Percentiles rank a stretch among this genome's conserved stretches.
phyloP scores from a whole-genome alignment of 23 tunicate genomes.

The Diplosoma virens region DNA sequence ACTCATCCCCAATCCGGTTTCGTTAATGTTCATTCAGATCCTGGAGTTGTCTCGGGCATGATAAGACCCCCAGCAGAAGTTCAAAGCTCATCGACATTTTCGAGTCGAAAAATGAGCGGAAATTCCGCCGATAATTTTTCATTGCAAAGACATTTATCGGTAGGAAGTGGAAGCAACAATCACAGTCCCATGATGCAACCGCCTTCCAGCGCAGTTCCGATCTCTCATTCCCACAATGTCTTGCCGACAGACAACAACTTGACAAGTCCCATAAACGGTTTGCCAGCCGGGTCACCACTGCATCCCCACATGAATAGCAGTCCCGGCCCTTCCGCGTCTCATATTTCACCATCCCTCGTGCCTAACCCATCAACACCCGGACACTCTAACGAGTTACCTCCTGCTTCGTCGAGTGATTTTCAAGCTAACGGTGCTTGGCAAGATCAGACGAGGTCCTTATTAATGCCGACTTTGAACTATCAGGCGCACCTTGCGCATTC shows the following conservation, averaged over 20 bases:
- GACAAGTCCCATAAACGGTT: constrained; percentile 33
- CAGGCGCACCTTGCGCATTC: constrained; percentile 31
- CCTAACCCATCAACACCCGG: background rate
- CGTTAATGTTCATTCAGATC: too few relatives aligned
- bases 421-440: background rate
- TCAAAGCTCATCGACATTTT: background rate
- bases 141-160: constrained; percentile 13
- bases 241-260: constrained; percentile 24
- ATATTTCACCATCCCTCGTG: background rate
- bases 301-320: constrained; percentile 10
- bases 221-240: constrained; percentile 12
- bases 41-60: too few relatives aligned
- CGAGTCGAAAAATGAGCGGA: constrained; percentile 25
- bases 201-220: constrained; percentile 26
- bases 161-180: constrained; percentile 25
- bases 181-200: constrained; percentile 60
- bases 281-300: constrained; percentile 35
- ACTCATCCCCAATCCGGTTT: too few relatives aligned
- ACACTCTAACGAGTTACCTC: background rate
- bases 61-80: too few relatives aligned
- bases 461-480: background rate
- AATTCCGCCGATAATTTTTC: constrained; percentile 37
- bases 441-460: background rate
- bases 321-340: background rate
- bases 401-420: background rate